A percentile compares a stretch with the other conserved stretches of the same genome.
Conservation (phyloP, 2,113 vertebrate genomes). For the Rutilus rutilus region DNA sequence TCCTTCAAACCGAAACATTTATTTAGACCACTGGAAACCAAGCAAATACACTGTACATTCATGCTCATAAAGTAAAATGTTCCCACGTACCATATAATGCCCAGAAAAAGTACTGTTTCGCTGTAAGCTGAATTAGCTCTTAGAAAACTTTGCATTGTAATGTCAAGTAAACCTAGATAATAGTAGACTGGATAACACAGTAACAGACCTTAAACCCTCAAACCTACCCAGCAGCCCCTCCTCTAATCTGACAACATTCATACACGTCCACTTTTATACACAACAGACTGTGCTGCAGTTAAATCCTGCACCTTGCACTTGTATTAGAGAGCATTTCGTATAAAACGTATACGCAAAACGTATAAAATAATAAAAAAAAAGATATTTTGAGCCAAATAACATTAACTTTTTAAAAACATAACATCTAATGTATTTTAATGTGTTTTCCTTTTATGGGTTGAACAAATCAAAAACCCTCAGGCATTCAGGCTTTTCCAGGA, state of each 20-base stretch:
- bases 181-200: not conserved
- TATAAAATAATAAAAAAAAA: too few species aligned
- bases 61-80: not conserved
- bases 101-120: not conserved
- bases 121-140: slow-evolving; percentile 9
- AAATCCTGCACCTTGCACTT: not conserved
- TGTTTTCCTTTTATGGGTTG: not conserved
- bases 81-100: slow-evolving; percentile 22
- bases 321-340: not conserved
- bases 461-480: not conserved
- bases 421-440: not conserved
- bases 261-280: not conserved
- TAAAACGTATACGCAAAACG: too few species aligned
- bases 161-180: not conserved
- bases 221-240: not conserved
- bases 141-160: slow-evolving; percentile 2
- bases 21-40: not conserved
- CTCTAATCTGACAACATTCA: slow-evolving; percentile 9
- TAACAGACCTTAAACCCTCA: not conserved
- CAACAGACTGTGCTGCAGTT: not conserved
- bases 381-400: not conserved
- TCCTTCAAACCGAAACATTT: not conserved
- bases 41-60: not conserved
- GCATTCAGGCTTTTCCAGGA: not conserved
- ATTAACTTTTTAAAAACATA: not conserved